These are phyloP conservation scores for Grapholita molesta DNA, from an alignment of 1,140 invertebrate species.

Conservation along the genomic window DNA sequence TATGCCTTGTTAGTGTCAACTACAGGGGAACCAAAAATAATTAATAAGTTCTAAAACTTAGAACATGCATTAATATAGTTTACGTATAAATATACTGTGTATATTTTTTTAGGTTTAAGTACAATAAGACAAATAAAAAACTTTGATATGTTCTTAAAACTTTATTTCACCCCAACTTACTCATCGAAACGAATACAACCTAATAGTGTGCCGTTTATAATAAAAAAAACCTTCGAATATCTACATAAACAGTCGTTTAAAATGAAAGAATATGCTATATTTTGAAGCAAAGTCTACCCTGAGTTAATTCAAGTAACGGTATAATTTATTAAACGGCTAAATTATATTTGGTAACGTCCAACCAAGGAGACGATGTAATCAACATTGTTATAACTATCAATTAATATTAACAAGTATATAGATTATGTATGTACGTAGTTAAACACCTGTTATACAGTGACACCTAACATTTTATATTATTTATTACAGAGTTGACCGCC, in stretches of 20 bases:
- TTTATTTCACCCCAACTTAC: slow-evolving; percentile 75
- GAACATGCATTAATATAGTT: neutral
- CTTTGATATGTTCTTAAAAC: slow-evolving; percentile 63
- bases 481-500: slow-evolving; percentile 55
- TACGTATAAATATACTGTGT: neutral
- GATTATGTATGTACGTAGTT: slow-evolving; percentile 66
- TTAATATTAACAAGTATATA: slow-evolving; percentile 76
- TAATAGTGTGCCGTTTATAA: slow-evolving; percentile 50
- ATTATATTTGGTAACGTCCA: slow-evolving; percentile 26
- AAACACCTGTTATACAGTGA: slow-evolving; percentile 75
- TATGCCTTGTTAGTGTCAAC: too few species aligned
- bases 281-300: slow-evolving; percentile 40
- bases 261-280: slow-evolving; percentile 16
- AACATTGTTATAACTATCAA: slow-evolving; percentile 73
- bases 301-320: slow-evolving; percentile 16
- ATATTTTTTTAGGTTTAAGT: neutral
- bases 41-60: neutral
- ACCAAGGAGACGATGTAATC: slow-evolving; percentile 57
- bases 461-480: slow-evolving; percentile 59
- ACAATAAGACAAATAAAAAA: slow-evolving; percentile 43
- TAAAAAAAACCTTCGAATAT: slow-evolving; percentile 40
- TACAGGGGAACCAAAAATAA: too few species aligned
- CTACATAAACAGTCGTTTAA: slow-evolving; percentile 36
- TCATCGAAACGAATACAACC: slow-evolving; percentile 71
- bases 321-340: too few species aligned